Conservation (phyloP, 1,140 invertebrate genomes). For the Ectropis grisescens region DNA sequence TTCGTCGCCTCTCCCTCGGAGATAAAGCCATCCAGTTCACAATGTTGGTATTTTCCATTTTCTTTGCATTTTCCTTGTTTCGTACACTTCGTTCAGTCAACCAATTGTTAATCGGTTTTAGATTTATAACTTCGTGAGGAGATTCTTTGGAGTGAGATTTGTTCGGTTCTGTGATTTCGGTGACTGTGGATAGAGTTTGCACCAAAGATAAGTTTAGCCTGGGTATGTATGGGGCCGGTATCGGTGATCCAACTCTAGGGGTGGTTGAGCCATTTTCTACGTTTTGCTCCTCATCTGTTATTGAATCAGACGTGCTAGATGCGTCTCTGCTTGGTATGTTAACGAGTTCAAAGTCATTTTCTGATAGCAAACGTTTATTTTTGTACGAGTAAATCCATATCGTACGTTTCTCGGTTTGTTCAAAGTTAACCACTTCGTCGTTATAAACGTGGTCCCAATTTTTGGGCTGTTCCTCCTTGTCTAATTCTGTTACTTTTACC, state of each 20-base stretch:
- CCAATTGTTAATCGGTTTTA: conserved; percentile 24
- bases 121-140: conserved; percentile 6
- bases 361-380: conserved; percentile 28
- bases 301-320: conserved; percentile 4
- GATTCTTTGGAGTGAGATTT: conserved; percentile 13
- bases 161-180: conserved; percentile 36
- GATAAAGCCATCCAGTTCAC: conserved; percentile 28
- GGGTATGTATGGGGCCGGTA: conserved; percentile 26
- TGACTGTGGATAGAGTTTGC: conserved; percentile 38
- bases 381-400: conserved; percentile 45
- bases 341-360: conserved; percentile 20
- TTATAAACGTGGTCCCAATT: conserved; percentile 7
- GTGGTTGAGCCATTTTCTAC: conserved; percentile 9
- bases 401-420: conserved; percentile 19
- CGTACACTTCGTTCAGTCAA: conserved; percentile 2
- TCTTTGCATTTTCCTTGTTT: background rate
- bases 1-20: conserved; percentile 17
- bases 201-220: conserved; percentile 28
- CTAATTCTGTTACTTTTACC: conserved; percentile 17
- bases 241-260: conserved; percentile 27
- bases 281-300: conserved; percentile 10
- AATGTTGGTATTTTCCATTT: conserved; percentile 4
- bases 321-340: conserved; percentile 22
- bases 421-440: conserved; percentile 15
- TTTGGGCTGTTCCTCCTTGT: too few relatives aligned